Conservation (phyloP, 2,797 vertebrate genomes). For the Adelosebastes latens region DNA sequence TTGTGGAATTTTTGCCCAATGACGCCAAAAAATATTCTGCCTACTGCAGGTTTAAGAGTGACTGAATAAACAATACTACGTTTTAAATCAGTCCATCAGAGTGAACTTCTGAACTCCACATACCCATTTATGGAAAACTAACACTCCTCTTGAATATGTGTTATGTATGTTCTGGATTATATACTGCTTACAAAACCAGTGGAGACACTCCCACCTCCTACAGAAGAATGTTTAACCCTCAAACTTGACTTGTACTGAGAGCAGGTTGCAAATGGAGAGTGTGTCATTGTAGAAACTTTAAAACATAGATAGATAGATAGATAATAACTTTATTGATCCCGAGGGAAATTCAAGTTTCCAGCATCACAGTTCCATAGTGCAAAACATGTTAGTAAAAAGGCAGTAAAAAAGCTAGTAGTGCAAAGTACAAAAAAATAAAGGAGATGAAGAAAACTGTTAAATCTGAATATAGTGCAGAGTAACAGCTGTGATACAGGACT, state of each 20-base stretch:
- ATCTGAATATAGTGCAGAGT: no score
- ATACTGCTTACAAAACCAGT: constrained; percentile 5
- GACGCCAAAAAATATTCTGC: no score
- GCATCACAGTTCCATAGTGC: no score
- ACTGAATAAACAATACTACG: neutral
- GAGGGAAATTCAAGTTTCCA: no score
- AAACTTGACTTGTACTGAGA: neutral
- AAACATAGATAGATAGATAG: neutral
- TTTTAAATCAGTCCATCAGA: neutral
- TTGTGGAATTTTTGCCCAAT: no score
- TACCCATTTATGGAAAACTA: neutral
- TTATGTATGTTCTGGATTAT: neutral
- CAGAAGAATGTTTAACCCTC: neutral
- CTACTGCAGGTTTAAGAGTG: neutral
- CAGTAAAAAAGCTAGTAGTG: no score
- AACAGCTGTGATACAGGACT: no score
- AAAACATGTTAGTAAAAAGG: no score
- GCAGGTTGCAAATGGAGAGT: neutral
- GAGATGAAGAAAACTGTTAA: no score
- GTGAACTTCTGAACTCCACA: neutral
- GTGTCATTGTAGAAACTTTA: neutral
- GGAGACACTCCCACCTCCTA: constrained; percentile 10
- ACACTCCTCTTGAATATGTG: neutral
- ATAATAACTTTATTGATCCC: no score
- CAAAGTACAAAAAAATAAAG: no score